Evolutionary conservation across 2,113 vertebrate genomes (phyloP).

Genomic region (Panurus biarmicus): DNA sequence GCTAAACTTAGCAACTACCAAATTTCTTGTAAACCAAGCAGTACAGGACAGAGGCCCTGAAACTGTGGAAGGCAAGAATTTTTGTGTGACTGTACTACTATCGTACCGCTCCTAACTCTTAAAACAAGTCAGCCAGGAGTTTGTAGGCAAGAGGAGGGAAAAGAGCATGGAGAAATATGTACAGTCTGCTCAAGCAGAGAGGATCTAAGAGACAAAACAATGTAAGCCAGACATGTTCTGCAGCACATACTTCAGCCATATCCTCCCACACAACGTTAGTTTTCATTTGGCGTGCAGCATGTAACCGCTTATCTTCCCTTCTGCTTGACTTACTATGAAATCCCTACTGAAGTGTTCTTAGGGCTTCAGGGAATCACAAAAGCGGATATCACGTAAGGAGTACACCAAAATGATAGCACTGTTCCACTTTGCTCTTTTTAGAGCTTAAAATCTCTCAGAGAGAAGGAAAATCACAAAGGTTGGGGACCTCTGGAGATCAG

Average conservation of each 20-base stretch:
- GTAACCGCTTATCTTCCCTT: background rate
- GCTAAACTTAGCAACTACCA: background rate
- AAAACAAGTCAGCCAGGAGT: background rate
- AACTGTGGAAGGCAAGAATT: background rate
- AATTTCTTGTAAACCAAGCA: background rate
- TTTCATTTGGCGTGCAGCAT: background rate
- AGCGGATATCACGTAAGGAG: background rate
- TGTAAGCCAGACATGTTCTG: background rate
- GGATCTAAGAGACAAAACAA: conserved; percentile 27
- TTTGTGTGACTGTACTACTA: background rate
- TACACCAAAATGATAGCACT: background rate
- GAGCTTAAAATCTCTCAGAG: background rate
- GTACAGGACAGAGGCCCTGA: background rate
- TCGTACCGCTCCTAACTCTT: background rate
- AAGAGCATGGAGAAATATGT: background rate
- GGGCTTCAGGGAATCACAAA: background rate
- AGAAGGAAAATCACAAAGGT: background rate
- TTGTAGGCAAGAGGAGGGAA: background rate
- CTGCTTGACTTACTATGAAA: background rate
- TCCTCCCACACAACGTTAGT: conserved; percentile 25
- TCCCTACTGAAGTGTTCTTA: background rate
- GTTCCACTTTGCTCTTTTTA: background rate
- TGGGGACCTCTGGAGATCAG: background rate
- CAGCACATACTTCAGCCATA: conserved; percentile 17
- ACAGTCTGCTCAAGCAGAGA: background rate